These are phyloP conservation scores for Rotaria macrura DNA, from an alignment of 2,888 invertebrate species.

Conservation along the genomic window DNA sequence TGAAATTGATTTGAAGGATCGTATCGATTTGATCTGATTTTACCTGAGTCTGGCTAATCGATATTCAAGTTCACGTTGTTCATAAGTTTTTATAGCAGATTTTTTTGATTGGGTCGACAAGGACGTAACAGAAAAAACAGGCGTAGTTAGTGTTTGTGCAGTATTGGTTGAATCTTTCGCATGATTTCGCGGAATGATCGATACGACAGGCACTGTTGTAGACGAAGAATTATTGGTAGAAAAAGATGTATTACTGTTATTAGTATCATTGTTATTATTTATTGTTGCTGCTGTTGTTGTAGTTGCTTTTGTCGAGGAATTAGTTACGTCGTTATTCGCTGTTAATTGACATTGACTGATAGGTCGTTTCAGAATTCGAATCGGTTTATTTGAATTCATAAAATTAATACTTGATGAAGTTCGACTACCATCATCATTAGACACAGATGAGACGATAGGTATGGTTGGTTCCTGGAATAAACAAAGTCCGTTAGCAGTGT, in stretches of 20 bases:
- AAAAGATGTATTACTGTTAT: background rate
- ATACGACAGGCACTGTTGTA: background rate
- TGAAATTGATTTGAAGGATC: background rate
- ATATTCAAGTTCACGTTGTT: slow-evolving; percentile 15
- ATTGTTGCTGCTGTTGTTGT: background rate
- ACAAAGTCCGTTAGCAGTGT: too few species aligned
- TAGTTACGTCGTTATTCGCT: background rate
- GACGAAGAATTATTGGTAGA: background rate
- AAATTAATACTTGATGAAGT: background rate
- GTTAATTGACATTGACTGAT: slow-evolving; percentile 1
- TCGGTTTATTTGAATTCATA: background rate
- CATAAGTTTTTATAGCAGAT: slow-evolving; percentile 13
- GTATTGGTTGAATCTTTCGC: background rate
- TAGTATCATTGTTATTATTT: background rate
- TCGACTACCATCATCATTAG: background rate
- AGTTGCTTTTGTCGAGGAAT: background rate
- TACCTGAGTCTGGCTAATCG: background rate
- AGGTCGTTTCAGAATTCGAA: slow-evolving; percentile 8
- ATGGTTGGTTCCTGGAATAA: background rate
- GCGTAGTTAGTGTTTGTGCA: background rate
- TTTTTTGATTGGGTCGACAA: background rate
- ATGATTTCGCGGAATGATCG: slow-evolving; percentile 5
- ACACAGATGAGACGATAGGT: background rate
- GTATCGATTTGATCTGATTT: background rate
- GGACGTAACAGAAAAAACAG: background rate